Evolutionary conservation across 2,888 invertebrate genomes (phyloP).

Genomic region (Xylophagus ater): DNA sequence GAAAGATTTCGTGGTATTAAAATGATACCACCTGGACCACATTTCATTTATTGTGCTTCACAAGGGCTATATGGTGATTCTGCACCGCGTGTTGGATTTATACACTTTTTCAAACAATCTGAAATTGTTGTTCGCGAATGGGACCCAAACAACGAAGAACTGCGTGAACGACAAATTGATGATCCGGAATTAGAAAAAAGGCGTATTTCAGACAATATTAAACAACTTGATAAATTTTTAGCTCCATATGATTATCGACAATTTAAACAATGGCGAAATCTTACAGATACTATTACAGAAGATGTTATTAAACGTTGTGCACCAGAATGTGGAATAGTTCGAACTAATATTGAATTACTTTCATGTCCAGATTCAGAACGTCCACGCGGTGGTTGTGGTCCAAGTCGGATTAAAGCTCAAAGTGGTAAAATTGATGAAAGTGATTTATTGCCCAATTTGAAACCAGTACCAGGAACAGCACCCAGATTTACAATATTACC

Average conservation of each 20-base stretch:
- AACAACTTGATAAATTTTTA: slow-evolving; percentile 46
- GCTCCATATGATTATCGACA: slow-evolving; percentile 88
- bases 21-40: slow-evolving; percentile 96
- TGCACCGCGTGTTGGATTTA: slow-evolving; percentile 72
- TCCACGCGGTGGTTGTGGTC: slow-evolving; percentile 45
- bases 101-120: slow-evolving; percentile 67
- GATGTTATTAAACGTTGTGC: slow-evolving; percentile 54
- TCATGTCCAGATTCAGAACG: slow-evolving; percentile 58
- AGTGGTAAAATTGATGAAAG: slow-evolving; percentile 43
- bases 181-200: slow-evolving; percentile 39
- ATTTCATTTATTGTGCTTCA: slow-evolving; percentile 82
- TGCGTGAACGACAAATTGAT: slow-evolving; percentile 36
- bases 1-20: slow-evolving; percentile 84
- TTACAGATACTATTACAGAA: slow-evolving; percentile 50
- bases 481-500: slow-evolving; percentile 71
- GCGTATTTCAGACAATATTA: slow-evolving; percentile 30
- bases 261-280: slow-evolving; percentile 70
- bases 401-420: slow-evolving; percentile 11
- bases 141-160: slow-evolving; percentile 67
- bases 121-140: slow-evolving; percentile 84
- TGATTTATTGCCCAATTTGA: slow-evolving; percentile 69
- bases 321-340: slow-evolving; percentile 64
- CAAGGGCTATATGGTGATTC: slow-evolving; percentile 51
- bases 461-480: slow-evolving; percentile 67
- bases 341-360: slow-evolving; percentile 69